Evolutionary conservation across 2,797 vertebrate genomes (phyloP).

Genomic region (Anomalospiza imberbis): DNA sequence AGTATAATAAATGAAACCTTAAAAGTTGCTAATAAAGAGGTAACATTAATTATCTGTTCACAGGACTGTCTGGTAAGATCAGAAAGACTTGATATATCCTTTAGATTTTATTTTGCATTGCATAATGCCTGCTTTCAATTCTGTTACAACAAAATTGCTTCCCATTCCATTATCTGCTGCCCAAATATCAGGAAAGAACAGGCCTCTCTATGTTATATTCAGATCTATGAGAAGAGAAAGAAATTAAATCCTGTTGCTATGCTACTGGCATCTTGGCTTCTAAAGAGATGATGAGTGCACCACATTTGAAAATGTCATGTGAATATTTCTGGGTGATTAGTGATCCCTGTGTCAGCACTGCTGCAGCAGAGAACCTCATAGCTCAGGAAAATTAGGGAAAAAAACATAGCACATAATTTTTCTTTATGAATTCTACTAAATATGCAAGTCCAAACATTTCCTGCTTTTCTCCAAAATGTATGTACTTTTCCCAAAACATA

Average conservation of each 20-base stretch:
- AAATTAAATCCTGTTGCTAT: not conserved
- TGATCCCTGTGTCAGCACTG: slow-evolving; percentile 26
- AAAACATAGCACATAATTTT: not conserved
- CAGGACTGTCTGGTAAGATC: not conserved
- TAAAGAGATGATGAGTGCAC: not conserved
- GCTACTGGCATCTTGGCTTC: not conserved
- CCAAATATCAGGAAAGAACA: not conserved
- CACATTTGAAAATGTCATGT: not conserved
- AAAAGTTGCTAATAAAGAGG: not conserved
- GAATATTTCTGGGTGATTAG: not conserved
- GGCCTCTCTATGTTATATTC: not conserved
- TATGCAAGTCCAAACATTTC: not conserved
- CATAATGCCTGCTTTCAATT: not conserved
- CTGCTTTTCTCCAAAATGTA: not conserved
- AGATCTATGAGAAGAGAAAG: not conserved
- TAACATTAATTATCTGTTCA: not conserved
- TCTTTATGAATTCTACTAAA: not conserved
- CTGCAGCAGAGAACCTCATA: not conserved
- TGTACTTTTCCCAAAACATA: not conserved
- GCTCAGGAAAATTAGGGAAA: not conserved
- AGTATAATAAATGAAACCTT: not conserved
- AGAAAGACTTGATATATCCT: not conserved
- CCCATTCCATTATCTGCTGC: not conserved
- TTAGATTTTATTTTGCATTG: not conserved
- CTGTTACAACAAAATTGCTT: not conserved